Conservation (phyloP, 2,113 vertebrate species). For the Toxotes chatareus region DNA sequence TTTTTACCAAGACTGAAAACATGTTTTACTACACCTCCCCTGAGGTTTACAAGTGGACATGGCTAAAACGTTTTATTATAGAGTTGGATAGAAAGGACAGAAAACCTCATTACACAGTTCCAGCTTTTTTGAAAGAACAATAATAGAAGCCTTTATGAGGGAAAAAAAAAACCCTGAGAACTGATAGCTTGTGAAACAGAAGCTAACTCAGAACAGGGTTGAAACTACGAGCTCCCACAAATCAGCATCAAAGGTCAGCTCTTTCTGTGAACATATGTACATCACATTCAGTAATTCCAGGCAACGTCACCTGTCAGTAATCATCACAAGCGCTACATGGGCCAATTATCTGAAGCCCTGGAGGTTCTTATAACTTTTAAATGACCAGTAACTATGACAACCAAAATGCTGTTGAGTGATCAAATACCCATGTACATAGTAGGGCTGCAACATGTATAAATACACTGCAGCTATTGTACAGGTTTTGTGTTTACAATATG, state of each 20-base stretch:
- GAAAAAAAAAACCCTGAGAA: too few relatives aligned
- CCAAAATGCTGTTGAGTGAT: background rate
- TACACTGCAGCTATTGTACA: slow-evolving; percentile 7
- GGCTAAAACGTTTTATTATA: too few relatives aligned
- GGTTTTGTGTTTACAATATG: slow-evolving; percentile 1
- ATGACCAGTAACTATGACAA: background rate
- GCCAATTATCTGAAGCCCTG: too few relatives aligned
- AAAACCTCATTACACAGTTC: too few relatives aligned
- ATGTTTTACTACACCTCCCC: too few relatives aligned
- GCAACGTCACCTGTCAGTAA: background rate
- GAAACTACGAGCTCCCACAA: background rate
- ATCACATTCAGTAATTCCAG: background rate
- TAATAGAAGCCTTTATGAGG: too few relatives aligned
- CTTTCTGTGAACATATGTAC: background rate
- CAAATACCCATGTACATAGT: background rate
- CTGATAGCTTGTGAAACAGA: background rate
- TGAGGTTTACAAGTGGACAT: too few relatives aligned
- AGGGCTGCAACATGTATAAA: background rate
- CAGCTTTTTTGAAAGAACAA: too few relatives aligned
- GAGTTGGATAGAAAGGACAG: too few relatives aligned
- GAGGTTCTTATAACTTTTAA: background rate
- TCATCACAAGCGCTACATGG: background rate
- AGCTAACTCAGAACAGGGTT: background rate
- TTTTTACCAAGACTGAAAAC: too few relatives aligned
- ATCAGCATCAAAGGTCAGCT: background rate